Base-by-base conservation (phyloP, 2,888 invertebrate genomes). In the Aelia acuminata region DNA sequence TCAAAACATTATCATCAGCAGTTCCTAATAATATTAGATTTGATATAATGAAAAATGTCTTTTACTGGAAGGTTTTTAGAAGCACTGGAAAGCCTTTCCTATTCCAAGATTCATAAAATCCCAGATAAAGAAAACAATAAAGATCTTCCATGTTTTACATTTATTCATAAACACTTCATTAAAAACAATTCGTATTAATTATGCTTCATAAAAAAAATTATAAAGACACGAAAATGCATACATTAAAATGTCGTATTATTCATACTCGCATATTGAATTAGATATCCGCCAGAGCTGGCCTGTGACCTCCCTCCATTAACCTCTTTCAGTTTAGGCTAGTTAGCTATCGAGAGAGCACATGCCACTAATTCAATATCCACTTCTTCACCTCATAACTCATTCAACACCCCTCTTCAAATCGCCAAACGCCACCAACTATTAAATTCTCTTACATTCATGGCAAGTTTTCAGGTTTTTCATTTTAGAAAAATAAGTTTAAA, bases 321-420 rank as follows among this genome's bases (percentile, higher is more conserved):
- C 63, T 70, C 63, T 70, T 35, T 70, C 31, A 18, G 31, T 80
- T 80, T 80, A 80, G 80, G 10, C 43, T 47, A 39, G 80, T 80
- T 80, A 80, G 43, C 15, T 22, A 18, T 43, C 3, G 20, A 43
- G 43, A 43, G 43, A 43, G 63, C 63, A 18, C 43, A n/a, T 39
- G 22, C n/a, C 13, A 2, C 31, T 80, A n/a, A 80, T 80, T 47
- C 43, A 80, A 80, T 80, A 43, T 47, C 22, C 22, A 80, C 4
- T 80, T 10, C 4, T 43, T 35, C 18, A 35, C 18, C 18, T 70
- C 63, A 70, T 70, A 5, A 11, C 18, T 13, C 43, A 26, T 11
- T 13, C 22, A 4, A 26, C 26, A 2, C 13, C 22, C 22, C 10
- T n/a, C n/a, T 22, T 3, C 3, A 53, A 53, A 53, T 22, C 7